Base-by-base conservation (phyloP, 2,113 vertebrate species). In the Tringa solitaria region DNA sequence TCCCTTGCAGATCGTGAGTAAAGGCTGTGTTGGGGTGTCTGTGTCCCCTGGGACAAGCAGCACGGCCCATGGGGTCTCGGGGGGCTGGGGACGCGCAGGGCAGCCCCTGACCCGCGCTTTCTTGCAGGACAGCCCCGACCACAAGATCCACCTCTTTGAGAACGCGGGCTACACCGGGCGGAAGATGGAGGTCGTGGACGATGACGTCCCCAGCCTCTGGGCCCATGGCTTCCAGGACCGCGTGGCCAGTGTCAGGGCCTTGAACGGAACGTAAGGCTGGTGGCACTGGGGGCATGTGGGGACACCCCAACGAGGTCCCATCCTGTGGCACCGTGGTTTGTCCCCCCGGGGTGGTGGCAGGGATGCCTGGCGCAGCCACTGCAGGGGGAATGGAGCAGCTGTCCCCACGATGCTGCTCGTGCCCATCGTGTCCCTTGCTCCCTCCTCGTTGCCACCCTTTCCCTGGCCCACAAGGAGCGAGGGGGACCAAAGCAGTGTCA, bases 161-260 rank as follows among this genome's bases (percentile, higher is more conserved):
- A 99, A 97, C n/a, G 90, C 77, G 0, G 98, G 98, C 2, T 99
- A 98, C 79, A 94, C 98, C 0, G 99, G 99, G 14, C 91, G 98
- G 37, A 99, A 99, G 98, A 99, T 99, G 99, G 99, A 99, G 97
- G 99, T 99, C 3, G 97, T 99, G 45, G 99, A 99, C 0, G 99
- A 99, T 0, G 99, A 99, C 0, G 98, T 99, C 16, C 99, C 99
- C 96, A 99, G 98, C 97, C 98, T 99, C 84, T 99, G 99, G 99
- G 98, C 98, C 11, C 98, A 99, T 0, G 99, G 99, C 82, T 99
- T 99, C 96, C 98, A 99, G 97, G 99, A 99, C 96, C 98, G 98
- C 0, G 99, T 99, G 90, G 99, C 98, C 63, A 99, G 99, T 3
- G 92, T 98, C 90, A 98, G 98, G 68, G 98, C 98, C 84, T 96